Evolutionary conservation across 2,888 invertebrate species (phyloP).

Genomic region (Cataglyphis rosenhaueri): DNA sequence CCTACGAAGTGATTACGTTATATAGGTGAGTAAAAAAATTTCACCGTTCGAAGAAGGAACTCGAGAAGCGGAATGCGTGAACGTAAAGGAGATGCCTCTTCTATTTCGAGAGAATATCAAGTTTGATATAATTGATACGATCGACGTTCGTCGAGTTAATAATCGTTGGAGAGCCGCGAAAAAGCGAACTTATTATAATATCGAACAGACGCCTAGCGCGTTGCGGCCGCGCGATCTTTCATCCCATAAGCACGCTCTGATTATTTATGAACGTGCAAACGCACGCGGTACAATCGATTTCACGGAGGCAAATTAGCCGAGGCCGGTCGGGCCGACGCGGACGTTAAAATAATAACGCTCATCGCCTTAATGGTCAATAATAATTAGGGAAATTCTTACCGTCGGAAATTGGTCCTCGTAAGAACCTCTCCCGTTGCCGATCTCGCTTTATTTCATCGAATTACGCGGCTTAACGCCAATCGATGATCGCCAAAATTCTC

Average conservation of each 20-base stretch:
- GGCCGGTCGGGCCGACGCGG: constrained; percentile 75
- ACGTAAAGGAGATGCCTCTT: background rate
- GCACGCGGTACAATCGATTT: constrained; percentile 83
- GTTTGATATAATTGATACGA: constrained; percentile 62
- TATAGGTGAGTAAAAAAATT: background rate
- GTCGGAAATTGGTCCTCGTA: constrained; percentile 72
- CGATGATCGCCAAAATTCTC: constrained; percentile 52
- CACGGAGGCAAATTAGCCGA: constrained; percentile 81
- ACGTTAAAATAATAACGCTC: constrained; percentile 84
- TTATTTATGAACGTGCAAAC: constrained; percentile 82
- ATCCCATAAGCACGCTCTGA: constrained; percentile 79
- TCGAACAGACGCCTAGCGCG: constrained; percentile 57
- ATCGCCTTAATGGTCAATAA: constrained; percentile 82
- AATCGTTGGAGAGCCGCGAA: constrained; percentile 72
- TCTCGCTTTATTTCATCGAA: constrained; percentile 56
- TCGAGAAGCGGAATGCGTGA: background rate
- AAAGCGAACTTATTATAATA: constrained; percentile 77
- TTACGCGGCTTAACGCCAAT: constrained; percentile 50
- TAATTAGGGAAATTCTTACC: constrained; percentile 84
- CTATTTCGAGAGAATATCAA: background rate
- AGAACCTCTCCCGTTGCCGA: constrained; percentile 43
- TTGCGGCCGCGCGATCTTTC: constrained; percentile 74
- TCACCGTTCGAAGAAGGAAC: background rate
- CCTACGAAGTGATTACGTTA: background rate
- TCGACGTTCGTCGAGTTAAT: constrained; percentile 61